phyloP scores from a whole-genome alignment of 2,888 invertebrate species.

The Nephrocerus scutellatus region DNA sequence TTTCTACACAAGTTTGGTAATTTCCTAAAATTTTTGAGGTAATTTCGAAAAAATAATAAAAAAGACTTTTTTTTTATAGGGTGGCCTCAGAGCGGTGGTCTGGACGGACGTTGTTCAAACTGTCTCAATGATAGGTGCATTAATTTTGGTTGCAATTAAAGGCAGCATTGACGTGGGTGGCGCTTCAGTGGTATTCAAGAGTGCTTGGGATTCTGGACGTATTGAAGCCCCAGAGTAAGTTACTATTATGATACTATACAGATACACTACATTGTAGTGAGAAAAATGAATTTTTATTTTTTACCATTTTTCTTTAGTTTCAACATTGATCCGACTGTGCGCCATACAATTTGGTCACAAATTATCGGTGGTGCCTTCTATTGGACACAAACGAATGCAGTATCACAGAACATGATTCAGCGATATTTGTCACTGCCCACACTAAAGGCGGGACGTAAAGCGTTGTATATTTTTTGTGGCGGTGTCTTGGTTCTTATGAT shows the following conservation, averaged over 20 bases:
- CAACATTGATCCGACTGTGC: constrained; percentile 67
- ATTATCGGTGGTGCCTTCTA: constrained; percentile 70
- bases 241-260: constrained; percentile 2
- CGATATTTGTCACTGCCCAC: constrained; percentile 71
- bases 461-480: constrained; percentile 53
- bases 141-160: constrained; percentile 65
- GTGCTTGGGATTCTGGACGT: constrained; percentile 62
- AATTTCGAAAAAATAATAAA: neutral
- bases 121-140: constrained; percentile 68
- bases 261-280: too few species aligned
- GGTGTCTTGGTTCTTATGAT: constrained; percentile 51
- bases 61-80: constrained; percentile 48
- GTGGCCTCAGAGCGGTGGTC: constrained; percentile 71
- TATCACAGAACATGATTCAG: constrained; percentile 85
- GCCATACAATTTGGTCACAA: constrained; percentile 78
- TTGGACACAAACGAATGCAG: constrained; percentile 71
- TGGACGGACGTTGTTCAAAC: constrained; percentile 76
- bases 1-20: constrained; percentile 77
- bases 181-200: constrained; percentile 55
- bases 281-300: too few species aligned
- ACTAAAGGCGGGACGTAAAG: constrained; percentile 54
- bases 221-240: constrained; percentile 65
- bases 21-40: constrained; percentile 34
- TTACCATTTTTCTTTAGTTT: constrained; percentile 52
- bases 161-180: constrained; percentile 71